Base-by-base conservation (phyloP, 2,888 invertebrate species). In the Globia sparganii region DNA sequence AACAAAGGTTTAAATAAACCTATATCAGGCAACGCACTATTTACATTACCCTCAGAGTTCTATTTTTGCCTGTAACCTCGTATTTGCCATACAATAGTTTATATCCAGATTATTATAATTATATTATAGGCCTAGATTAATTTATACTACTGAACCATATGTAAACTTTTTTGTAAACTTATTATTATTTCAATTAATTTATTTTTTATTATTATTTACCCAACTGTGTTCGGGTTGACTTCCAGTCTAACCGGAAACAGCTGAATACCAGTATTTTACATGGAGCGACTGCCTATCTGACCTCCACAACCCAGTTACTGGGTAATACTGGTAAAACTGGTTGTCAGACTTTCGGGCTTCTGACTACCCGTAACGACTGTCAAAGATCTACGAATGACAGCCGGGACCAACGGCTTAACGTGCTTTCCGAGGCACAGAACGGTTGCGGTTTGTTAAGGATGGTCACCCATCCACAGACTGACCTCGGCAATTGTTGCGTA, bases 41-140 rank as follows among this genome's bases (percentile, higher is more conserved):
- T n/a, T n/a, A n/a, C n/a, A n/a, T n/a, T n/a, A n/a, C n/a, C n/a
- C n/a, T n/a, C n/a, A n/a, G n/a, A n/a, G n/a, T n/a, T n/a, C n/a
- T n/a, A n/a, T n/a, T n/a, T n/a, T n/a, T n/a, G n/a, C n/a, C n/a
- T n/a, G n/a, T n/a, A n/a, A n/a, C n/a, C n/a, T 34, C 4, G 4
- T 34, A 4, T 34, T 34, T 4, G 4, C 4, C 34, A 34, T 34
- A 2, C 4, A 4, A 2, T 4, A 2, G 4, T 2, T 4, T 4
- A n/a, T n/a, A n/a, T n/a, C n/a, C n/a, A n/a, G n/a, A n/a, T n/a
- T n/a, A n/a, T 34, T 34, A 3, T 34, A 2, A n/a, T n/a, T n/a
- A n/a, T n/a, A n/a, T n/a, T n/a, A n/a, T n/a, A n/a, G n/a, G n/a
- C n/a, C n/a, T n/a, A n/a, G n/a, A n/a, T n/a, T n/a, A n/a, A n/a